Base-by-base conservation (phyloP, 1,140 invertebrate genomes). In the Drosophila ironensis region DNA sequence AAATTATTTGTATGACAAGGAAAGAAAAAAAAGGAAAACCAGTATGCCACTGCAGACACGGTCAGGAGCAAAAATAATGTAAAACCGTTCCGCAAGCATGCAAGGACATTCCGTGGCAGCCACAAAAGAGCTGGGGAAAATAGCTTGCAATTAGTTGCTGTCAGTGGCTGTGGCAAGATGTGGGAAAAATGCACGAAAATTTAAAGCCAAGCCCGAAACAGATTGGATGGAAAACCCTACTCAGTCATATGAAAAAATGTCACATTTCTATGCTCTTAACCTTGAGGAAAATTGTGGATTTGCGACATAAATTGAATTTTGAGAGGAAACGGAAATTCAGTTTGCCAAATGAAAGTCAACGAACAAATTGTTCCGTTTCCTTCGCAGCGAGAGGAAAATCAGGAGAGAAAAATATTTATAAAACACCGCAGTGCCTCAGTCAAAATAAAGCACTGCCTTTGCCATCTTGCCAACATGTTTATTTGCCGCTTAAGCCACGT, bases 71-170 rank as follows among this genome's bases (percentile, higher is more conserved):
- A 53, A n/a, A 68, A 57, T 47, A 54, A 51, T 71, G 68, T 42
- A 57, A 61, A 57, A 28, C 19, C 40, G 33, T 22, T 30, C 45
- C 47, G 61, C 33, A 69, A 35, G 40, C 28, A 42, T 48, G 63
- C 37, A 45, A 30, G 30, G 28, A 38, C 44, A 33, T 22, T n/a
- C 50, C 35, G 28, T 4, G 7, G 16, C 22, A 35, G 50, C 47
- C 56, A 20, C 37, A 60, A 50, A 22, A 38, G 37, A 71, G 53
- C 41, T 16, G 45, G 53, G 53, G 68, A 60, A 56, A 80, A 63
- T 80, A 81, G 76, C 61, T 77, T 81, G 77, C 72, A 81, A 81
- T 81, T 81, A 81, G 77, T 81, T 82, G 42, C 45, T 81, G 77
- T 81, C 77, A 77, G 51, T 37, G 46, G 44, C 64, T 48, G 46